phyloP scores from a whole-genome alignment of 1,140 invertebrate genomes.

The Uloborus diversus region DNA sequence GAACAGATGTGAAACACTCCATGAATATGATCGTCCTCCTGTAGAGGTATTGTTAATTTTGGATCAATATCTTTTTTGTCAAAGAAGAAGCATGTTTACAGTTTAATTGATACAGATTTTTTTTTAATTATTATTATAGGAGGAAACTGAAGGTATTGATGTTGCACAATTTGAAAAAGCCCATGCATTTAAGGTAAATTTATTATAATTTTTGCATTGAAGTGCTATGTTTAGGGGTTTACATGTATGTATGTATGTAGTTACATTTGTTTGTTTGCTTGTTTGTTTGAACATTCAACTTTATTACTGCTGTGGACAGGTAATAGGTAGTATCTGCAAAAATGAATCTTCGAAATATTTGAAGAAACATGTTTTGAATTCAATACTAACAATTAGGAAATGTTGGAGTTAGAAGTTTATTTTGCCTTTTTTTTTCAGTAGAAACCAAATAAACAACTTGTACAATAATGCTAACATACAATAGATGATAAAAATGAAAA shows the following conservation, averaged over 20 bases:
- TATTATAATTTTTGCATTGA: no score
- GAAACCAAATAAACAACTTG: no score
- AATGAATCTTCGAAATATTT: no score
- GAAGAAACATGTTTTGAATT: no score
- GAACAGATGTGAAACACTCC: slow-evolving; percentile 33
- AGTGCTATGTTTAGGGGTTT: no score
- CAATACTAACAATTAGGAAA: no score
- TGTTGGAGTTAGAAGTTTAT: no score
- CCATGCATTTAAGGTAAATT: slow-evolving; percentile 69
- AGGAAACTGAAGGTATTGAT: slow-evolving; percentile 62
- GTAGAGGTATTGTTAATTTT: slow-evolving; percentile 28
- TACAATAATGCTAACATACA: no score
- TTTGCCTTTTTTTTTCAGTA: no score
- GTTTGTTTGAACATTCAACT: not conserved
- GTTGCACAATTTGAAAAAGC: slow-evolving; percentile 70
- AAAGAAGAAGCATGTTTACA: not conserved
- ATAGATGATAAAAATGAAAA: not conserved
- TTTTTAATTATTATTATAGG: slow-evolving; percentile 13
- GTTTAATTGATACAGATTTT: not conserved
- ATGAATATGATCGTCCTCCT: slow-evolving; percentile 51
- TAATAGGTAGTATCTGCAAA: no score
- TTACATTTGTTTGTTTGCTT: not conserved
- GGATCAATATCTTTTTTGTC: slow-evolving; percentile 7
- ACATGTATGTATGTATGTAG: not conserved
- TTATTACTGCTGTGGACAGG: no score